Conservation (phyloP, 2,797 vertebrate genomes). For the Sardinella longiceps region DNA sequence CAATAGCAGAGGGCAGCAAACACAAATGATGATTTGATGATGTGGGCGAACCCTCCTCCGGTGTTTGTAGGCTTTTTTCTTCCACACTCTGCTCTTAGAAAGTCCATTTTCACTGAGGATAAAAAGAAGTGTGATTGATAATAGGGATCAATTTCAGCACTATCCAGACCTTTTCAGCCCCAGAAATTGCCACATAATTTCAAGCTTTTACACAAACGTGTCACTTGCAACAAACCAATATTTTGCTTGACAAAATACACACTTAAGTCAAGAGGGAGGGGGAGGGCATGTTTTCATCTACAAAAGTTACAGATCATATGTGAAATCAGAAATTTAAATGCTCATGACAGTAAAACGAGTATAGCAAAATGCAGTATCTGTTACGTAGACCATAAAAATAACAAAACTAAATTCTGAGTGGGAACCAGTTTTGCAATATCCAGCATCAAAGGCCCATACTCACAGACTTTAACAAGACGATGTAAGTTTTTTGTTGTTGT, state of each 20-base stretch:
- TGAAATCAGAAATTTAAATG: background rate
- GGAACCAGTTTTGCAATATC: background rate
- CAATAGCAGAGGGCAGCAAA: constrained; percentile 34
- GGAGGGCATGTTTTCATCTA: background rate
- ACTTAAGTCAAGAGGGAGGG: background rate
- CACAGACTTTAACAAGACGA: background rate
- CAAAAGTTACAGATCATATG: constrained; percentile 1
- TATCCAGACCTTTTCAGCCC: background rate
- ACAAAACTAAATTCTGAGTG: background rate
- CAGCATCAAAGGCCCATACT: background rate
- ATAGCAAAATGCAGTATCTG: background rate
- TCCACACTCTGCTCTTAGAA: background rate
- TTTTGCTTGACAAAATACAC: background rate
- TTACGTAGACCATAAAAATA: background rate
- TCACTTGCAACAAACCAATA: background rate
- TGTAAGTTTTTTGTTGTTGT: background rate
- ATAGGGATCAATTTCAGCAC: background rate
- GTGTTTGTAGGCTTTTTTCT: constrained; percentile 45
- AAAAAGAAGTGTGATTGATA: constrained; percentile 16
- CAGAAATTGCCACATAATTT: background rate
- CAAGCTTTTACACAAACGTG: background rate
- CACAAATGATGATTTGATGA: constrained; percentile 33
- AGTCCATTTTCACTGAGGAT: constrained; percentile 1
- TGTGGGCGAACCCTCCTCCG: constrained; percentile 48
- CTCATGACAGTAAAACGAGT: background rate